Evolutionary conservation across 2,888 invertebrate species (phyloP).

Genomic region (Melipona beecheii): DNA sequence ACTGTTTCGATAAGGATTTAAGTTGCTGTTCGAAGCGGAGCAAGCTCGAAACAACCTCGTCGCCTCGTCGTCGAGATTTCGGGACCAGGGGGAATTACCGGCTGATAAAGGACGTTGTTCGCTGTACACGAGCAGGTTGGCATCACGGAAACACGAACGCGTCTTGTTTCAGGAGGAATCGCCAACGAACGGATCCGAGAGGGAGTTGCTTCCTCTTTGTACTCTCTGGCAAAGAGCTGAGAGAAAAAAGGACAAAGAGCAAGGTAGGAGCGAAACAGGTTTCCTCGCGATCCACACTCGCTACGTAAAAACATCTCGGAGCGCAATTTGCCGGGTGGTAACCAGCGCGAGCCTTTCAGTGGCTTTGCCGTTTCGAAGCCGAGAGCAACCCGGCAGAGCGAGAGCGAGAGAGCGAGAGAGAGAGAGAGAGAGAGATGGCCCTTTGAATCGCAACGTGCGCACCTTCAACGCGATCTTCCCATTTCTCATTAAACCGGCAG

Average conservation of each 20-base stretch:
- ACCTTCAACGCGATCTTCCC: constrained; percentile 46
- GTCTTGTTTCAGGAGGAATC: neutral
- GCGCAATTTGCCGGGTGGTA: constrained; percentile 72
- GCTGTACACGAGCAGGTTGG: neutral
- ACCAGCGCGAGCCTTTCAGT: constrained; percentile 52
- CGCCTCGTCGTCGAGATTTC: neutral
- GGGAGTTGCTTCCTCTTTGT: neutral
- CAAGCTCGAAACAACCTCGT: neutral
- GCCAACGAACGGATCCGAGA: neutral
- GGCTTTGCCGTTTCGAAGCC: constrained; percentile 49
- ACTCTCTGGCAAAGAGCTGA: neutral
- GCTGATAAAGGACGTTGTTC: neutral
- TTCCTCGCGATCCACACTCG: constrained; percentile 16
- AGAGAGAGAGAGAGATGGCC: constrained; percentile 43
- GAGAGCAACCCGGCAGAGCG: constrained; percentile 59
- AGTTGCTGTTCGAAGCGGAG: neutral
- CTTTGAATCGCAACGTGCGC: constrained; percentile 43
- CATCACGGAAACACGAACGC: neutral
- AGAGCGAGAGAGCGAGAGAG: no score
- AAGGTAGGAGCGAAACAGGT: neutral
- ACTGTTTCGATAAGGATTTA: neutral
- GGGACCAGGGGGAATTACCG: neutral
- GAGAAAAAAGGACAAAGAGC: neutral
- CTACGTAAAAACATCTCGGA: constrained; percentile 66
- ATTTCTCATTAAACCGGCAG: constrained; percentile 60